These are phyloP conservation scores for Anthophora plumipes DNA, from an alignment of 2,888 invertebrate genomes.

Conservation along the genomic window DNA sequence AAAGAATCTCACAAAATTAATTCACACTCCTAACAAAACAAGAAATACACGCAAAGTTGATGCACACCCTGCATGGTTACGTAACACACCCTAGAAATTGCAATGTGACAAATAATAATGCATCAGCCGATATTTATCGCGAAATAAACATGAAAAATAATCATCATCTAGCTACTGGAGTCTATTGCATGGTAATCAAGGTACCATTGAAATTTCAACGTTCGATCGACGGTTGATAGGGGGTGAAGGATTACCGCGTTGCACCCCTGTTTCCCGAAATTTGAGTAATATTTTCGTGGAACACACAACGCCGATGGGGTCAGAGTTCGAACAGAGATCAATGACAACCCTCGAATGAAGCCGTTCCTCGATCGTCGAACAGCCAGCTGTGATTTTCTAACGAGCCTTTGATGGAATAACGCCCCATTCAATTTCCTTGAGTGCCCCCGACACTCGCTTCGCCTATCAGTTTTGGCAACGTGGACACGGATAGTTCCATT, in stretches of 20 bases:
- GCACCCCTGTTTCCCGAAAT: conserved; percentile 47
- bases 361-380: conserved; percentile 42
- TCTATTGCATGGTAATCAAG: neutral
- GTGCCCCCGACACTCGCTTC: conserved; percentile 50
- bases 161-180: neutral
- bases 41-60: too few species aligned
- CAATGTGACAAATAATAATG: too few species aligned
- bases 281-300: conserved; percentile 46
- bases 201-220: neutral
- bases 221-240: neutral
- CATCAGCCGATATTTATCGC: too few species aligned
- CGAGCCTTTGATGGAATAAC: conserved; percentile 60
- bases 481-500: conserved; percentile 29
- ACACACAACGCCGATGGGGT: conserved; percentile 42
- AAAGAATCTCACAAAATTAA: too few species aligned
- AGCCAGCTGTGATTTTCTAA: conserved; percentile 68
- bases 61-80: too few species aligned
- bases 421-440: conserved; percentile 65
- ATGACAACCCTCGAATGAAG: conserved; percentile 64
- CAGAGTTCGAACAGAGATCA: conserved; percentile 48
- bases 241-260: neutral
- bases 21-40: too few species aligned
- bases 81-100: too few species aligned
- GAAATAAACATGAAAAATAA: too few species aligned
- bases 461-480: conserved; percentile 37